phyloP scores from a whole-genome alignment of 2,888 invertebrate species.

The Lycaena phlaeas region DNA sequence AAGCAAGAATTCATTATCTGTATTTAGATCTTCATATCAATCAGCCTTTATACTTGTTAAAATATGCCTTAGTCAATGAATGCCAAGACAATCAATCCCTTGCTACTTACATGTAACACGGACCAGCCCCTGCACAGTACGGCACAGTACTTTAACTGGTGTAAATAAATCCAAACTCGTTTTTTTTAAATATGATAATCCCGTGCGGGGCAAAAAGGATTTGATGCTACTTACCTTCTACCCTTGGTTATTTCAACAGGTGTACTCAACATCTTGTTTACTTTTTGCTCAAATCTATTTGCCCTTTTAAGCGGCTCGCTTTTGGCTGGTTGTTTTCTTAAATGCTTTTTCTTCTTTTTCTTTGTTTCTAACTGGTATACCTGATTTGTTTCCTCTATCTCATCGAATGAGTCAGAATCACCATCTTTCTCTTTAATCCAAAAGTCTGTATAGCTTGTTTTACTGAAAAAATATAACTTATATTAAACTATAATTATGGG shows the following conservation, averaged over 20 bases:
- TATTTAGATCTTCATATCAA: too few relatives aligned
- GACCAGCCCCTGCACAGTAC: too few relatives aligned
- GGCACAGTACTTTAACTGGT: too few relatives aligned
- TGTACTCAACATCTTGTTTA: slow-evolving; percentile 29
- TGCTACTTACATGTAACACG: too few relatives aligned
- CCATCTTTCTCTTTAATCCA: neutral
- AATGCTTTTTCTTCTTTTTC: neutral
- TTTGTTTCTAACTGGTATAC: neutral
- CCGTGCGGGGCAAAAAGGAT: too few relatives aligned
- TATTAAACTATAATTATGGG: too few relatives aligned
- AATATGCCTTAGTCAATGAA: too few relatives aligned
- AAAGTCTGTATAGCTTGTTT: neutral
- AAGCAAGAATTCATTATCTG: too few relatives aligned
- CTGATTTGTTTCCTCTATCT: neutral
- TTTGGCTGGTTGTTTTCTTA: neutral
- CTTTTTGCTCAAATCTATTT: slow-evolving; percentile 26
- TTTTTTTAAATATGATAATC: too few relatives aligned
- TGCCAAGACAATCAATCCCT: too few relatives aligned
- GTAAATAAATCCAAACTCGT: too few relatives aligned
- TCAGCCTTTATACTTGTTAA: too few relatives aligned
- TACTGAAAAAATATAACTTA: neutral
- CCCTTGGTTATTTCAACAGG: slow-evolving; percentile 32
- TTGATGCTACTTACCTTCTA: slow-evolving; percentile 21
- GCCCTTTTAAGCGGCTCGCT: neutral
- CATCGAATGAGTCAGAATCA: neutral